These are phyloP conservation scores for Drosophila ochracea DNA, from an alignment of 2,888 invertebrate species.

Conservation along the genomic window DNA sequence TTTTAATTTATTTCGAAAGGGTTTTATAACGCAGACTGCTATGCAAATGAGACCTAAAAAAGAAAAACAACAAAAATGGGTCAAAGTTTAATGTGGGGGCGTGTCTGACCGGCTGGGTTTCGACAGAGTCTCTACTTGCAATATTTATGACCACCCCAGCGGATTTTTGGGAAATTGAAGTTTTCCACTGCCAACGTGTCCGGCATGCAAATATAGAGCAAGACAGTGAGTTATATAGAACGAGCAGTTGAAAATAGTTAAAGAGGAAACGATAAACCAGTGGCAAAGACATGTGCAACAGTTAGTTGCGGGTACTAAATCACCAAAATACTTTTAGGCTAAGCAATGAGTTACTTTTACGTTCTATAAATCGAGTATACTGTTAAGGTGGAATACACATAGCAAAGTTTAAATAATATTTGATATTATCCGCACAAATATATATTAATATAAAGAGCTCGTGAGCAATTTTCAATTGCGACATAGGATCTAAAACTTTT, in stretches of 20 bases:
- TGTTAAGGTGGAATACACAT: neutral
- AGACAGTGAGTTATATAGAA: neutral
- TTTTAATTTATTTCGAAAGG: constrained; percentile 73
- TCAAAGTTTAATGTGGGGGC: constrained; percentile 69
- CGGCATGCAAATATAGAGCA: constrained; percentile 37
- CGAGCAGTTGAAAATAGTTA: neutral
- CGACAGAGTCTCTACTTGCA: constrained; percentile 18
- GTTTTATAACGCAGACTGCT: constrained; percentile 38
- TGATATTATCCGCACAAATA: neutral
- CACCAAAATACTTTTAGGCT: neutral
- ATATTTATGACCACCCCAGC: constrained; percentile 39
- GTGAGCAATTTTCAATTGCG: constrained; percentile 14
- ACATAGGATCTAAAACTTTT: constrained; percentile 8
- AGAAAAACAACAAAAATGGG: constrained; percentile 42
- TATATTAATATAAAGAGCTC: neutral
- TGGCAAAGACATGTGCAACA: constrained; percentile 28
- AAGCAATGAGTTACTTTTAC: neutral
- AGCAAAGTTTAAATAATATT: neutral
- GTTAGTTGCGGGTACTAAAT: constrained; percentile 14
- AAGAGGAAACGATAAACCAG: neutral
- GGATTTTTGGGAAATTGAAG: constrained; percentile 34
- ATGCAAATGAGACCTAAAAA: constrained; percentile 65
- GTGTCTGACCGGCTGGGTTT: constrained; percentile 30
- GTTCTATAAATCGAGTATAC: neutral
- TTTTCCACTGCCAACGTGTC: constrained; percentile 38